phyloP scores from a whole-genome alignment of 2,797 vertebrate genomes.

The Darevskia nairensis region DNA sequence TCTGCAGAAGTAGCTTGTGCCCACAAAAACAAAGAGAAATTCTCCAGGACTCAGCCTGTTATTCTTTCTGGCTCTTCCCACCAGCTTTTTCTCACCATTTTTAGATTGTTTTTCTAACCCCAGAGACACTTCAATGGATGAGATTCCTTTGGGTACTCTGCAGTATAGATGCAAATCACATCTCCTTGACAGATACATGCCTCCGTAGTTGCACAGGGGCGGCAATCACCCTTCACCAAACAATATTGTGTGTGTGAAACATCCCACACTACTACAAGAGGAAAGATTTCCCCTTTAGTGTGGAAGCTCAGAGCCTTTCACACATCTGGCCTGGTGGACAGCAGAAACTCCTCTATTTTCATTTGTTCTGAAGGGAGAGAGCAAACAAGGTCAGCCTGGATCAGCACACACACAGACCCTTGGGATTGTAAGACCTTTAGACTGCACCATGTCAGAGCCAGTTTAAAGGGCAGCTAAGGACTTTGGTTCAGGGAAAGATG shows the following conservation, averaged over 20 bases:
- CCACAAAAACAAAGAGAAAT: not conserved
- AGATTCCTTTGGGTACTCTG: not conserved
- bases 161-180: slow-evolving; percentile 9
- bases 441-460: not conserved
- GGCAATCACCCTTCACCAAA: not conserved
- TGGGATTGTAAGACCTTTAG: not conserved
- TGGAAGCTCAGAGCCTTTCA: not conserved
- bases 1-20: not conserved
- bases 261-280: too few relatives aligned
- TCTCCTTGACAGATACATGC: not conserved
- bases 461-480: not conserved
- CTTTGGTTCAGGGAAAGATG: not conserved
- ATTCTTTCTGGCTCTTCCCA: not conserved
- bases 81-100: slow-evolving; percentile 12
- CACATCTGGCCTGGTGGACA: not conserved
- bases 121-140: not conserved
- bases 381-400: not conserved
- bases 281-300: not conserved
- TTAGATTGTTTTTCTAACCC: slow-evolving; percentile 3
- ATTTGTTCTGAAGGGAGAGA: not conserved
- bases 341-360: not conserved
- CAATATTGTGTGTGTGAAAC: not conserved
- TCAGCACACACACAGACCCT: not conserved
- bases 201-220: too few relatives aligned
- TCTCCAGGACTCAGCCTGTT: not conserved